Evolutionary conservation across 2,888 invertebrate genomes (phyloP).

Genomic region (Amblyteles armatorius): DNA sequence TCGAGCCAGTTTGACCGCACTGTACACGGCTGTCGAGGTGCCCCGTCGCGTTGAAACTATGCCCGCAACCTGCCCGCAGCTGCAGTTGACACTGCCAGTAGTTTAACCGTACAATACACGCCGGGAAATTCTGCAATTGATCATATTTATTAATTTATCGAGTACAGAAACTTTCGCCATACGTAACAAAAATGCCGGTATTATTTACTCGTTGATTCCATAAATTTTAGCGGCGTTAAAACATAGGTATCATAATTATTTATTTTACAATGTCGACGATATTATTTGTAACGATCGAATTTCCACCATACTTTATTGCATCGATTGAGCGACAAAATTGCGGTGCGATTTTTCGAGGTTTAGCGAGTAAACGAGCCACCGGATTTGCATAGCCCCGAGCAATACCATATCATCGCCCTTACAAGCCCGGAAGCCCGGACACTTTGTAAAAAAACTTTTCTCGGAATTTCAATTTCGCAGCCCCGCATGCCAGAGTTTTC

Average conservation of each 20-base stretch:
- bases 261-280: too few relatives aligned
- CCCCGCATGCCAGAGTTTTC: constrained; percentile 50
- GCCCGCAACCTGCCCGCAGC: neutral
- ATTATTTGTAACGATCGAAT: neutral
- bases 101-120: neutral
- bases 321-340: neutral
- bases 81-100: constrained; percentile 11
- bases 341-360: neutral
- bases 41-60: neutral
- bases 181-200: neutral
- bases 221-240: too few relatives aligned
- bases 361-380: neutral
- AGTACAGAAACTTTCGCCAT: neutral
- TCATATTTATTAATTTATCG: neutral
- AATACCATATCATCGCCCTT: neutral
- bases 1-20: neutral
- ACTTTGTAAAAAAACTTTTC: constrained; percentile 45
- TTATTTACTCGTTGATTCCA: too few relatives aligned
- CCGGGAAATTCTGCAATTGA: neutral
- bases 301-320: neutral
- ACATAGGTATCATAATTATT: too few relatives aligned
- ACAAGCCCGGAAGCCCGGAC: constrained; percentile 4
- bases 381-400: constrained; percentile 17
- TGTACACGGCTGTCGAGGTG: constrained; percentile 9
- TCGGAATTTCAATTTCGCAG: constrained; percentile 62